Evolutionary conservation across 2,113 vertebrate genomes (phyloP).

Genomic region (Chloropsis hardwickii): DNA sequence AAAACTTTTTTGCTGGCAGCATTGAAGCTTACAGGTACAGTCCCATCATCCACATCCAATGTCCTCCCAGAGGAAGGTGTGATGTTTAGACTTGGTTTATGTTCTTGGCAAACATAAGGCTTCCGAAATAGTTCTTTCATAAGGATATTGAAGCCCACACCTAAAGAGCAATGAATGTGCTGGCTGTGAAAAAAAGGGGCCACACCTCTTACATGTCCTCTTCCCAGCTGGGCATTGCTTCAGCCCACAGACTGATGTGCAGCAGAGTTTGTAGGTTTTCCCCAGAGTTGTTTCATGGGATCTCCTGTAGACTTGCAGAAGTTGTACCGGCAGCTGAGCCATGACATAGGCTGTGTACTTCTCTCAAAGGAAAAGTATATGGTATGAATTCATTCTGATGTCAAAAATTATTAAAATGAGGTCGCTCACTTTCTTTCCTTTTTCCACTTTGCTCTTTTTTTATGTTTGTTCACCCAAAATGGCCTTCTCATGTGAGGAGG

Average conservation of each 20-base stretch:
- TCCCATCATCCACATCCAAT: neutral
- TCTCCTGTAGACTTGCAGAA: neutral
- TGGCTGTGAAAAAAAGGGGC: neutral
- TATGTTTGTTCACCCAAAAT: neutral
- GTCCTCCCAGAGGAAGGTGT: neutral
- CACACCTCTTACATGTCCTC: neutral
- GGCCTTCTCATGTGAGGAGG: neutral
- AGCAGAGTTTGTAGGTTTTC: neutral
- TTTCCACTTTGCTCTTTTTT: neutral
- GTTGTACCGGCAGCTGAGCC: neutral
- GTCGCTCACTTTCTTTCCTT: neutral
- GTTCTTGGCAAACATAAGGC: neutral
- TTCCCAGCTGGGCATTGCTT: neutral
- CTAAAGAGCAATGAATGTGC: neutral
- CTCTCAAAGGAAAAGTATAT: neutral
- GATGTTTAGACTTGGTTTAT: neutral
- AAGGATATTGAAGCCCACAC: neutral
- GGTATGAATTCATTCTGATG: neutral
- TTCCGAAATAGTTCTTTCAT: neutral
- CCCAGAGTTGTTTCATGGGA: fast-evolving
- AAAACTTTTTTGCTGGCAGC: neutral
- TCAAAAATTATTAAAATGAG: neutral
- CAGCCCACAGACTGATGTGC: neutral
- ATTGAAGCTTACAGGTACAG: neutral
- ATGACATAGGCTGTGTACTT: neutral